A percentile compares a stretch with the other conserved stretches of the same genome.
Evolutionary conservation across 2,113 vertebrate genomes (phyloP).

Genomic region (Elaphurus davidianus): DNA sequence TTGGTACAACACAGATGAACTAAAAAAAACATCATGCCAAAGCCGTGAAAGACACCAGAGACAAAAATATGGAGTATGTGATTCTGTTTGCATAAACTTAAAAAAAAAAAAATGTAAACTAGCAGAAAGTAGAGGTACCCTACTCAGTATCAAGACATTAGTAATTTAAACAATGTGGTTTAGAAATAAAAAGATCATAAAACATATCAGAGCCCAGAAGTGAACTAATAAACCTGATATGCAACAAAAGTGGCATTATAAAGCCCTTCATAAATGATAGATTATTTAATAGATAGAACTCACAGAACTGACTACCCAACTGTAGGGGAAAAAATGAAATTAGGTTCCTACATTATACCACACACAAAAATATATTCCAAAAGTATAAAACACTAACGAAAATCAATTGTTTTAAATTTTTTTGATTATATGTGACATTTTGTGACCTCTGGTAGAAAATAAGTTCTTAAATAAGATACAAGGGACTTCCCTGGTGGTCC

Average conservation of each 20-base stretch:
- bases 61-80: background rate
- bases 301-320: background rate
- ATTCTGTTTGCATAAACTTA: background rate
- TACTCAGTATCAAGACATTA: background rate
- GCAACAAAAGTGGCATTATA: background rate
- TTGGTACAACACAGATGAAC: background rate
- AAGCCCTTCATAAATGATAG: background rate
- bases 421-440: background rate
- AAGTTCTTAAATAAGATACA: background rate
- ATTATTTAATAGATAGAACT: background rate
- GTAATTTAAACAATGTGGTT: background rate
- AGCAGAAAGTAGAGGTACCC: background rate
- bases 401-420: background rate
- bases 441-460: background rate
- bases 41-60: background rate
- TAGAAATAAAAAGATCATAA: background rate
- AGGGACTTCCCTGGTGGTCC: background rate
- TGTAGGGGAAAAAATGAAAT: background rate
- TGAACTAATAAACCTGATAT: background rate
- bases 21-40: background rate
- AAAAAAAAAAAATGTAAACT: background rate
- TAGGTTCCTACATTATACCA: background rate
- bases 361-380: background rate
- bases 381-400: background rate
- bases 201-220: background rate